Evolutionary conservation across 2,113 vertebrate genomes (phyloP).

Genomic region (Megalops atlanticus): DNA sequence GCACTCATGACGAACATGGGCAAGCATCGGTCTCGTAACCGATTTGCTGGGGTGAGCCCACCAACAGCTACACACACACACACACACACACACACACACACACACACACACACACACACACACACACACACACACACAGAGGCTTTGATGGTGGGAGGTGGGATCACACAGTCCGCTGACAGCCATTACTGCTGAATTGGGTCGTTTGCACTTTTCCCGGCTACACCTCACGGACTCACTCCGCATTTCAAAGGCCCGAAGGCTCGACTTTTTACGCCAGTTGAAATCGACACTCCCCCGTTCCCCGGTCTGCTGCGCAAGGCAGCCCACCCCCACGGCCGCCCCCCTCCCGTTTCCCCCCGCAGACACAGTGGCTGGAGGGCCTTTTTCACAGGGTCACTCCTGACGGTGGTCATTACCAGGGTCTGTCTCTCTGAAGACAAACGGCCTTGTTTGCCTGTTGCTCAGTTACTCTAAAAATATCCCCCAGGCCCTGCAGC

Average conservation of each 20-base stretch:
- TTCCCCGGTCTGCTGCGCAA: slow-evolving; percentile 49
- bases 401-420: slow-evolving; percentile 50
- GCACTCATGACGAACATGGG: not conserved
- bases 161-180: slow-evolving; percentile 43
- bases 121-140: not conserved
- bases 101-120: not conserved
- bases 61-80: slow-evolving; percentile 45
- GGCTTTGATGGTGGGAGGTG: slow-evolving; percentile 40
- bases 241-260: slow-evolving; percentile 67
- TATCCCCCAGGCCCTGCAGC: not conserved
- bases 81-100: slow-evolving; percentile 12
- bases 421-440: slow-evolving; percentile 43
- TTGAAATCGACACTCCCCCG: slow-evolving; percentile 63
- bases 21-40: not conserved
- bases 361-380: slow-evolving; percentile 59
- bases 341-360: slow-evolving; percentile 55
- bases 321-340: slow-evolving; percentile 47
- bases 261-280: slow-evolving; percentile 58
- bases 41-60: not conserved
- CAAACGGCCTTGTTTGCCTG: slow-evolving; percentile 42
- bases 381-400: slow-evolving; percentile 49
- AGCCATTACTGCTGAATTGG: slow-evolving; percentile 51
- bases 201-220: slow-evolving; percentile 64
- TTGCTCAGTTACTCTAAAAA: slow-evolving; percentile 17
- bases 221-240: slow-evolving; percentile 67